phyloP scores from a whole-genome alignment of 64 coral and sea anemone species.

The Actinia tenebrosa region DNA sequence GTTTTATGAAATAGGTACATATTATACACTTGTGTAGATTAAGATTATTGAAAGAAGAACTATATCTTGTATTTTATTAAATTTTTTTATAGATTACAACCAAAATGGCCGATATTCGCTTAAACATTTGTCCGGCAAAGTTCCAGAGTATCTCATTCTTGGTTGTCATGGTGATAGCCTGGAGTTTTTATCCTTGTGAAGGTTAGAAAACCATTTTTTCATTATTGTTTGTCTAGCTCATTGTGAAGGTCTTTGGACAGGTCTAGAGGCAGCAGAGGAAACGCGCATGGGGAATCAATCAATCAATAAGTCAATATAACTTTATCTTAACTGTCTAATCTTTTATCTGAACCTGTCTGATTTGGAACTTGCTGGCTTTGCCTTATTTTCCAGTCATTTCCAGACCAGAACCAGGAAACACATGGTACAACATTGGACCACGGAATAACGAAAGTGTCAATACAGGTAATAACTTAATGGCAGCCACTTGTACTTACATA shows the following conservation, averaged over 20 bases:
- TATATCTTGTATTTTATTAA: too few relatives aligned
- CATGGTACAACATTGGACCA: conserved; percentile 5
- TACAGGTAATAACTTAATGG: background rate
- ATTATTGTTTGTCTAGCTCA: too few relatives aligned
- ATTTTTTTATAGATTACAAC: background rate
- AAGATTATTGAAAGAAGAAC: background rate
- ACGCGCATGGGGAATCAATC: too few relatives aligned
- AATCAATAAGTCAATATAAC: too few relatives aligned
- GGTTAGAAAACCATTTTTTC: background rate
- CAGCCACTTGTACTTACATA: background rate
- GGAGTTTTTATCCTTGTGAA: background rate
- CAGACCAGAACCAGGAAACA: background rate
- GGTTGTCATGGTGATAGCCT: background rate
- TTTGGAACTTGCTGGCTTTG: background rate
- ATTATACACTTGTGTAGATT: background rate
- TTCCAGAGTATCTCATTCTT: background rate
- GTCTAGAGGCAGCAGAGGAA: too few relatives aligned
- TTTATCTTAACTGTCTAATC: too few relatives aligned
- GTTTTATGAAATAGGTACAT: too few relatives aligned
- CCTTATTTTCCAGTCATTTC: background rate
- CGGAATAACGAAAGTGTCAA: background rate
- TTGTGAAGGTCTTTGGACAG: too few relatives aligned
- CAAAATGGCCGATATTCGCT: background rate
- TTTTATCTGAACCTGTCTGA: too few relatives aligned
- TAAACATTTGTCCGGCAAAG: background rate